phyloP scores from a whole-genome alignment of 2,888 invertebrate genomes.

The Drosophila paranaensis region DNA sequence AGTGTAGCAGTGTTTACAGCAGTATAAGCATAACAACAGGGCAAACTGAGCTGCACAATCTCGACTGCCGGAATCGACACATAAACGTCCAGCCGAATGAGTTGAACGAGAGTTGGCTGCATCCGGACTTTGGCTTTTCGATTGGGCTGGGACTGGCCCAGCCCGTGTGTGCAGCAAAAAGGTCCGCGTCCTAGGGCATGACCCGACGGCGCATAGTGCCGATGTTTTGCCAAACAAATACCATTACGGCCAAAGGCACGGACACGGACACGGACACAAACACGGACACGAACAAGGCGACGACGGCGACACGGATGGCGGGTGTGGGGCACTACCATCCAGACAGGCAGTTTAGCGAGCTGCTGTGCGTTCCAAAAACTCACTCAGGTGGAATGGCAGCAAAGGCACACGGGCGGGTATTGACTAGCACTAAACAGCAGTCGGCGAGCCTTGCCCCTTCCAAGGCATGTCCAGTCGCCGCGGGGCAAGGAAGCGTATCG shows the following conservation, averaged over 20 bases:
- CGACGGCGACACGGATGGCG: not conserved
- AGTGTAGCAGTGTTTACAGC: not conserved
- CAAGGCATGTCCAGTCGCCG: slow-evolving; percentile 1
- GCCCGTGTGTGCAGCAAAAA: slow-evolving; percentile 1
- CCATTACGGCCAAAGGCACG: slow-evolving; percentile 9
- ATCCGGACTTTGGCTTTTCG: slow-evolving; percentile 43
- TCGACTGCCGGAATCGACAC: slow-evolving; percentile 50
- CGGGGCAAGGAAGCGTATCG: slow-evolving; percentile 32
- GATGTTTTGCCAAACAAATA: slow-evolving; percentile 43
- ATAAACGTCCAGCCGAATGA: slow-evolving; percentile 57
- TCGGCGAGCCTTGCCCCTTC: not conserved
- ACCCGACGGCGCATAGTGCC: slow-evolving; percentile 25
- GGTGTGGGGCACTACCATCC: slow-evolving; percentile 2
- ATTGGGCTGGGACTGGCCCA: slow-evolving; percentile 10
- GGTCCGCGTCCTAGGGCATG: slow-evolving; percentile 19
- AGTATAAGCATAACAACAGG: slow-evolving; percentile 8
- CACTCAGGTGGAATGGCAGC: slow-evolving; percentile 61
- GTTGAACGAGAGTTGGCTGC: slow-evolving; percentile 39
- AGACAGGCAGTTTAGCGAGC: slow-evolving; percentile 40
- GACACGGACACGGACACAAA: not conserved
- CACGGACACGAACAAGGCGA: not conserved
- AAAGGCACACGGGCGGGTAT: slow-evolving; percentile 27
- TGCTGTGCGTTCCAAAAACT: slow-evolving; percentile 63
- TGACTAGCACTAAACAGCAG: slow-evolving; percentile 37
- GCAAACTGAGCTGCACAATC: slow-evolving; percentile 43